These are phyloP conservation scores for Neoitamus cyanurus DNA, from an alignment of 2,888 invertebrate species.

Conservation along the genomic window DNA sequence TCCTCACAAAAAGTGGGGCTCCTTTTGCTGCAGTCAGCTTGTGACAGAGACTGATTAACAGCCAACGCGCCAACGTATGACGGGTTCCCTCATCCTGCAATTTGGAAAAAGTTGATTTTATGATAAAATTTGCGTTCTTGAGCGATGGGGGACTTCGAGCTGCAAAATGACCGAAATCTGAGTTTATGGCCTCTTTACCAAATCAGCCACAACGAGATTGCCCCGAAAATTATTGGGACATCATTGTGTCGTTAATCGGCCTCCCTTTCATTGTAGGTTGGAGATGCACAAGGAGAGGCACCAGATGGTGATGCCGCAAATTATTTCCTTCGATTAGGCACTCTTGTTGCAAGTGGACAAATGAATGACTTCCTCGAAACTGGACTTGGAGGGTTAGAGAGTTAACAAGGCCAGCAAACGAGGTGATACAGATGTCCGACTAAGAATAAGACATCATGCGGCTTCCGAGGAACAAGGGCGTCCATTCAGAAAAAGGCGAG, in stretches of 20 bases:
- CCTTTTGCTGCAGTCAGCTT: neutral
- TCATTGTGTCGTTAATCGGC: neutral
- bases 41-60: slow-evolving; percentile 44
- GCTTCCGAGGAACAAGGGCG: neutral
- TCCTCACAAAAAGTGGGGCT: neutral
- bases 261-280: neutral
- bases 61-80: neutral
- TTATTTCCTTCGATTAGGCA: slow-evolving; percentile 48
- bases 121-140: neutral
- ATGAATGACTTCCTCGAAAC: neutral
- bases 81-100: neutral
- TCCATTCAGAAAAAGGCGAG: neutral
- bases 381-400: neutral
- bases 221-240: neutral
- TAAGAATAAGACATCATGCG: slow-evolving; percentile 46
- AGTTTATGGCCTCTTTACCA: slow-evolving; percentile 24
- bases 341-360: slow-evolving; percentile 42
- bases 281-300: neutral
- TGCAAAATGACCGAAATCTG: slow-evolving; percentile 35
- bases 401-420: neutral
- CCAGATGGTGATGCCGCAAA: slow-evolving; percentile 43
- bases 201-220: neutral
- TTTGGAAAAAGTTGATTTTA: neutral
- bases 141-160: neutral
- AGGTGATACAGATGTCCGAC: slow-evolving; percentile 47